phyloP scores from a whole-genome alignment of 2,888 invertebrate genomes.

The Chalcosyrphus nemorum region DNA sequence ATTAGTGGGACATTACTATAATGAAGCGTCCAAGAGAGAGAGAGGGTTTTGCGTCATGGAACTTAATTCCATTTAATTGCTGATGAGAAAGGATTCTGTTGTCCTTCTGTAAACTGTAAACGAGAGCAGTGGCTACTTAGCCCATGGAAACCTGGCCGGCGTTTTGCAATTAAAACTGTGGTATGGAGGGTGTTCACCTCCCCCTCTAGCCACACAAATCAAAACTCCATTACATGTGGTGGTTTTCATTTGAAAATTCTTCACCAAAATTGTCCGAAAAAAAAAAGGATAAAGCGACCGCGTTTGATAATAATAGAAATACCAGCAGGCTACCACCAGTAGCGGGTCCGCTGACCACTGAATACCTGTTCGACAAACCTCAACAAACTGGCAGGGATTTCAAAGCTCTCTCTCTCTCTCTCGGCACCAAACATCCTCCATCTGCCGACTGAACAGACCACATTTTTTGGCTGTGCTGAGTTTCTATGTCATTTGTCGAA shows the following conservation, averaged over 20 bases:
- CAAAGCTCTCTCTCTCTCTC: constrained; percentile 2
- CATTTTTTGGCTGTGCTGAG: constrained; percentile 15
- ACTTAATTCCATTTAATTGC: constrained; percentile 50
- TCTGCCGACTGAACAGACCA: constrained; percentile 36
- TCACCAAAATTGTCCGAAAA: not conserved
- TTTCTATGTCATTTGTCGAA: constrained; percentile 17
- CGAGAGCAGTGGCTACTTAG: not conserved
- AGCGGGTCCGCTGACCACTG: constrained; percentile 33
- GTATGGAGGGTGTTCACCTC: not conserved
- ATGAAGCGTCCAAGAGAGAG: constrained; percentile 11
- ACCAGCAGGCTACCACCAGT: constrained; percentile 44
- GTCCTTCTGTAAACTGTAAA: not conserved
- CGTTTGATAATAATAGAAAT: constrained; percentile 51
- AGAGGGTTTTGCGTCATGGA: not conserved
- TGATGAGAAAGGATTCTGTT: constrained; percentile 32
- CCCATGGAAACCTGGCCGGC: constrained; percentile 23
- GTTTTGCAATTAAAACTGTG: constrained; percentile 34
- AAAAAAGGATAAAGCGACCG: not conserved
- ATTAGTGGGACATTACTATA: constrained; percentile 56
- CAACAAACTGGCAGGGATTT: constrained; percentile 10
- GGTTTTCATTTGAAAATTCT: not conserved
- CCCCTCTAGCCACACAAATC: constrained; percentile 10
- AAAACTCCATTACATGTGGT: not conserved
- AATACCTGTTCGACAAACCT: constrained; percentile 66
- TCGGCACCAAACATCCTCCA: not conserved